These are phyloP conservation scores for Gavia stellata DNA, from an alignment of 2,113 vertebrate genomes.

Conservation along the genomic window DNA sequence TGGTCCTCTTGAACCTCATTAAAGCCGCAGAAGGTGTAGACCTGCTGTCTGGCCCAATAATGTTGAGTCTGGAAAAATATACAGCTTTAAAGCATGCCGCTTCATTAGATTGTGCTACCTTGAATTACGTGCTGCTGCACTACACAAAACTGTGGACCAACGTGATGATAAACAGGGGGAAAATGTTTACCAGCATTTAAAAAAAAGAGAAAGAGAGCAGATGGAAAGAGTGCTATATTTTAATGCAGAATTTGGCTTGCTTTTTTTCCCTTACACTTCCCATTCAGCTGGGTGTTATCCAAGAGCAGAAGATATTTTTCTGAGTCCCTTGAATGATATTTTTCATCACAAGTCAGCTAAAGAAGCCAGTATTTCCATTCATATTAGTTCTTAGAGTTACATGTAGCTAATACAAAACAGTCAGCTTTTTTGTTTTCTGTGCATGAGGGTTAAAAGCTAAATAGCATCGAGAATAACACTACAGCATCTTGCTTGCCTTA, in stretches of 20 bases:
- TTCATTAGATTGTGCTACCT: not conserved
- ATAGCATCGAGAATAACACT: not conserved
- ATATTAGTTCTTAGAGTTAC: conserved; percentile 6
- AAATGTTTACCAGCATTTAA: not conserved
- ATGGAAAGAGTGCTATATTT: not conserved
- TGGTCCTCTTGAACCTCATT: not conserved
- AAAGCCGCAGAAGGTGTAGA: conserved; percentile 2
- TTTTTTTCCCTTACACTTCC: not conserved
- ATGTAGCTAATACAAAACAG: conserved; percentile 19
- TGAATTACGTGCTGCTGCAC: not conserved
- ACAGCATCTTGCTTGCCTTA: not conserved
- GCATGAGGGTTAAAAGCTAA: not conserved
- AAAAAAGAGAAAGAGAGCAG: not conserved
- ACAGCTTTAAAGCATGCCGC: not conserved
- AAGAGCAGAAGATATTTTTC: conserved; percentile 10
- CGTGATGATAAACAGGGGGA: not conserved
- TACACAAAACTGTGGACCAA: not conserved
- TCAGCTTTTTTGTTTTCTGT: conserved; percentile 25
- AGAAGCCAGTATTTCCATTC: conserved; percentile 12
- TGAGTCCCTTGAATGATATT: not conserved
- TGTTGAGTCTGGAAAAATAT: not conserved
- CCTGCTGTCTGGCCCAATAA: not conserved
- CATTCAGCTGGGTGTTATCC: not conserved
- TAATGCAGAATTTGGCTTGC: not conserved
- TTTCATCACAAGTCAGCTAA: not conserved